These are phyloP conservation scores for Lagenorhynchus albirostris DNA, from an alignment of 2,113 vertebrate species.

Conservation along the genomic window DNA sequence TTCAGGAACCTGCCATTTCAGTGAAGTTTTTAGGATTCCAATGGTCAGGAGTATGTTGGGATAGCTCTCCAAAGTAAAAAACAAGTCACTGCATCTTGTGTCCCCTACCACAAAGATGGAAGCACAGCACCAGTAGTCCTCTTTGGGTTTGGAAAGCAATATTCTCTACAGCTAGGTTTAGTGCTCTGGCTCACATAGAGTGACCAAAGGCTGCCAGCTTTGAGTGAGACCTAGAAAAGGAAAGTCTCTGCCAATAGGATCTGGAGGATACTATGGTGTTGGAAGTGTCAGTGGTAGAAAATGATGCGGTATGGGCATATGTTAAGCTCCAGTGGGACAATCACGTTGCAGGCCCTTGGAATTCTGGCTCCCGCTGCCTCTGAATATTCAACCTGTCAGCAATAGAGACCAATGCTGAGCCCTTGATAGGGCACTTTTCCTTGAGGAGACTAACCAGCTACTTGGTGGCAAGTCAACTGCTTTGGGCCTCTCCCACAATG, in stretches of 20 bases:
- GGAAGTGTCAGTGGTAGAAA: not conserved
- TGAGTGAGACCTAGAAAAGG: not conserved
- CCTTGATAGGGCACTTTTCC: not conserved
- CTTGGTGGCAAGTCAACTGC: not conserved
- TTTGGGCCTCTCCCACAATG: not conserved
- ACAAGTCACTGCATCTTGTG: not conserved
- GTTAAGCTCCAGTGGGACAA: not conserved
- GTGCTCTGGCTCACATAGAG: not conserved
- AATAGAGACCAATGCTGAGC: not conserved
- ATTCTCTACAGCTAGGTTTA: not conserved
- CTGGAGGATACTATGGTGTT: not conserved
- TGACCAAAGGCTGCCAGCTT: not conserved
- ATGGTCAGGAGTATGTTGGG: not conserved
- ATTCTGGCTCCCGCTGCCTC: not conserved
- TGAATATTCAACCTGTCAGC: not conserved
- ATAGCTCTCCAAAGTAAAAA: not conserved
- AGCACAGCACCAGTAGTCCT: not conserved
- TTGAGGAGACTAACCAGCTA: not conserved
- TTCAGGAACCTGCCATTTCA: not conserved
- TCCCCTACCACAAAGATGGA: not conserved
- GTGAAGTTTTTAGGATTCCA: not conserved
- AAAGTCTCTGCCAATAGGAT: not conserved
- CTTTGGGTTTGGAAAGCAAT: slow-evolving; percentile 9
- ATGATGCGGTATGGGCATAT: not conserved
- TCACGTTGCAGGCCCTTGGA: not conserved